phyloP scores from a whole-genome alignment of 2,888 invertebrate genomes.

The Sarcophaga variegata region DNA sequence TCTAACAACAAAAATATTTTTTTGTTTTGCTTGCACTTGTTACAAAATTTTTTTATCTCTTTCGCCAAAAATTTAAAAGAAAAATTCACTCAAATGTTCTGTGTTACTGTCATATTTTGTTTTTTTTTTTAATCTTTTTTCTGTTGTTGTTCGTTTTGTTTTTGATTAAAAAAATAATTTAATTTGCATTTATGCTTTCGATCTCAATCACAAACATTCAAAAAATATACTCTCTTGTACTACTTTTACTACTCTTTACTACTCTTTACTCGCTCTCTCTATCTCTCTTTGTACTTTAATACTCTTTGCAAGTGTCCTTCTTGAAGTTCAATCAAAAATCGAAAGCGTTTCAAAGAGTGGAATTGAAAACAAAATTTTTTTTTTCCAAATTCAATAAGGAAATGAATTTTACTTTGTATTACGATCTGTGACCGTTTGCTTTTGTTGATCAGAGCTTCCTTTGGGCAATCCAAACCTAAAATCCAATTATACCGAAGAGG shows the following conservation, averaged over 20 bases:
- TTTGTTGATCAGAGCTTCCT: too few species aligned
- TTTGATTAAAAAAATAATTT: conserved; percentile 28
- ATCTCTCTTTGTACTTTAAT: background rate
- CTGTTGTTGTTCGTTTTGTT: background rate
- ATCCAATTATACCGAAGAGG: too few species aligned
- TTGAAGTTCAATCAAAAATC: background rate
- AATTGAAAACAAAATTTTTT: background rate
- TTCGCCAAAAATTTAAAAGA: background rate
- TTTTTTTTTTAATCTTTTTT: background rate
- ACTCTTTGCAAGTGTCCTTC: conserved; percentile 53
- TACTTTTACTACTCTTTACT: conserved; percentile 7
- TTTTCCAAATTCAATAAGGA: too few species aligned
- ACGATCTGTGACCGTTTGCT: too few species aligned
- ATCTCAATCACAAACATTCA: conserved; percentile 37
- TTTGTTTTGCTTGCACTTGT: conserved; percentile 68
- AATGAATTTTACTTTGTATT: too few species aligned
- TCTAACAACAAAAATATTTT: conserved; percentile 41
- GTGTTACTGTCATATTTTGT: background rate
- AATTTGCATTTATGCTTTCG: conserved; percentile 49
- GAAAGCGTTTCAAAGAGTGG: background rate
- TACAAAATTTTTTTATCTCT: background rate
- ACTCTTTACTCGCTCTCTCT: conserved; percentile 23
- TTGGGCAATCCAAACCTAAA: too few species aligned
- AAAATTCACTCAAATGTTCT: background rate
- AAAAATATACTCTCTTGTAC: background rate